Conservation (phyloP, 2,888 invertebrate species). For the Macaria liturata region DNA sequence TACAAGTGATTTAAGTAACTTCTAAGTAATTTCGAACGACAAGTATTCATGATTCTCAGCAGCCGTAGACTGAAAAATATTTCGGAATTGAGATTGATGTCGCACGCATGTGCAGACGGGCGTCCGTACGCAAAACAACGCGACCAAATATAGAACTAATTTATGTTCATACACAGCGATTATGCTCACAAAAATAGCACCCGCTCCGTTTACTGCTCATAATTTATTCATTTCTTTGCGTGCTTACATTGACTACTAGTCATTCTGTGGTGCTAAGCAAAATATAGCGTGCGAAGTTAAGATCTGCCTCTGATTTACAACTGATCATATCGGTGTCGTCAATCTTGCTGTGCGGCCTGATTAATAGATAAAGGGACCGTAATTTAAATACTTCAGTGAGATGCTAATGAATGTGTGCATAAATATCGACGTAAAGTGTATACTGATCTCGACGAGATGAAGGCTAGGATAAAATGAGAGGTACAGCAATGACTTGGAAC, state of each 20-base stretch:
- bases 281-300: conserved; percentile 39
- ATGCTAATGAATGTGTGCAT: not conserved
- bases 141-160: conserved; percentile 81
- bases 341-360: conserved; percentile 25
- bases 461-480: too few species aligned
- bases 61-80: conserved; percentile 78
- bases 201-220: conserved; percentile 59
- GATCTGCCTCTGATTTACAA: conserved; percentile 39
- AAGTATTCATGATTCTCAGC: conserved; percentile 9
- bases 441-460: too few species aligned
- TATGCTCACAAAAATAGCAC: conserved; percentile 70
- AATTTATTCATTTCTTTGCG: conserved; percentile 59
- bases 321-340: conserved; percentile 37
- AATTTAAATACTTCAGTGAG: conserved; percentile 12
- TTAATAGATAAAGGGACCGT: conserved; percentile 6
- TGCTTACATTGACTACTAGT: conserved; percentile 26
- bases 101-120: conserved; percentile 82
- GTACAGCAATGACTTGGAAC: too few species aligned
- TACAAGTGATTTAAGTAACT: too few species aligned
- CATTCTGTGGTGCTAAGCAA: conserved; percentile 22
- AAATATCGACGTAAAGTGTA: not conserved
- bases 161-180: conserved; percentile 81
- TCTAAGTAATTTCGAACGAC: too few species aligned
- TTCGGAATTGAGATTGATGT: conserved; percentile 82
- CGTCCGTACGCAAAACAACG: conserved; percentile 80